Evolutionary conservation across 2,888 invertebrate genomes (phyloP), one percentile per base, ranked within the genome.

Genomic region (Rotaria macrura): DNA sequence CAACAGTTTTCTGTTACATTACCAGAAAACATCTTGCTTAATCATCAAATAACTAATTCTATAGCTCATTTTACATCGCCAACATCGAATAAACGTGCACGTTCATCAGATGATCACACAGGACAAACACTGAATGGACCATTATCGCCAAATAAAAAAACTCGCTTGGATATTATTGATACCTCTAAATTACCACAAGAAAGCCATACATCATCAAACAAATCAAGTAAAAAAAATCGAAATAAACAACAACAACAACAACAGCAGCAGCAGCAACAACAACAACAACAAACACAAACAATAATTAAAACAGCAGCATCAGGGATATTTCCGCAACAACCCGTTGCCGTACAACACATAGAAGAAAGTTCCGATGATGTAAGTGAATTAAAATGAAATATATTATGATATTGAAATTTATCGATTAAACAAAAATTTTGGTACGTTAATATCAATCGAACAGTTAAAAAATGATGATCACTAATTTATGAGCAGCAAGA

Each of bases 91-190:
- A 79, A 79, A 79, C 79, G 79, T 6, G 12, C 1, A 79, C 79
- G 79, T 43, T 1, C 43, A 2, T 40, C 43, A 43, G 79, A 79
- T 25, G 79, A 79, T 43, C 43, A 79, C 20, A 1, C 25, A 10
- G 43, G n/a, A 43, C 79, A 79, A 25, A 79, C 43, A 25, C 43
- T 43, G 12, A 79, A 79, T 43, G 79, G 79, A 43, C 79, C 43
- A 25, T 43, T 43, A 79, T 79, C 79, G n/a, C 79, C 79, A 43
- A 79, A 79, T 43, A 79, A 79, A 79, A 79, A 79, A 43, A n/a
- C 25, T n/a, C 79, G 79, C n/a, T 20, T 79, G 14, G 43, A 43
- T n/a, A 25, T 79, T n/a, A n/a, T 79, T 40, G 79, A 79, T 43
- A n/a, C 25, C 1, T 20, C 25, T 2, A 79, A 43, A 43, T 14